Conservation (phyloP, 2,888 invertebrate species). For the Pediacus dermestoides region DNA sequence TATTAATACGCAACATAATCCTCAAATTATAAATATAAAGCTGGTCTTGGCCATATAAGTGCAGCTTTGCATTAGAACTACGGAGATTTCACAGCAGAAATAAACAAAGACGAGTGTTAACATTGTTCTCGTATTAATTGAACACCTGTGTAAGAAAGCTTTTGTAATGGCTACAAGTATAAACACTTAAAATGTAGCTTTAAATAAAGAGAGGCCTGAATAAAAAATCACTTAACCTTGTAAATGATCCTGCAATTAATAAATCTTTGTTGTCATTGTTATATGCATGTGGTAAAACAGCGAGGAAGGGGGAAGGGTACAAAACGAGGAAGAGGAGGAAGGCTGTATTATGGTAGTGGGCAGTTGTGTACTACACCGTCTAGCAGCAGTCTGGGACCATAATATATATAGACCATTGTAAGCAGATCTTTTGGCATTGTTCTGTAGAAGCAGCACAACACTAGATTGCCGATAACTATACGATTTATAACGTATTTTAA, state of each 20-base stretch:
- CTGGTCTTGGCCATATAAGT: conserved; percentile 6
- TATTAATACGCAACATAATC: conserved; percentile 10
- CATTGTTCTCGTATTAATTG: conserved; percentile 5
- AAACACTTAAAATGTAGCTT: conserved; percentile 4
- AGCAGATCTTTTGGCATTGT: conserved; percentile 42
- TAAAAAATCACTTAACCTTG: conserved; percentile 13
- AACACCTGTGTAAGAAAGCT: conserved; percentile 5
- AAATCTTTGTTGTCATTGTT: conserved; percentile 4
- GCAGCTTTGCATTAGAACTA: conserved; percentile 5
- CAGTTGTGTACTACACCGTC: conserved; percentile 22
- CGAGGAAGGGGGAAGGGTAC: too few relatives aligned
- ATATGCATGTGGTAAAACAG: too few relatives aligned
- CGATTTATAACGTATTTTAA: conserved; percentile 42
- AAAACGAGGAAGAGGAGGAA: too few relatives aligned
- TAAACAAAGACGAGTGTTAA: too few relatives aligned
- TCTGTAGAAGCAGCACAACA: conserved; percentile 31
- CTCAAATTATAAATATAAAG: conserved; percentile 8
- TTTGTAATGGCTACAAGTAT: conserved; percentile 2
- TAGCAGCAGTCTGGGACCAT: conserved; percentile 27
- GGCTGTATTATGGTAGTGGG: conserved; percentile 14
- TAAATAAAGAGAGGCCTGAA: too few relatives aligned
- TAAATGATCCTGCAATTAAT: conserved; percentile 26
- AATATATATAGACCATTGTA: conserved; percentile 42
- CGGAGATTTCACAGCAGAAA: too few relatives aligned
- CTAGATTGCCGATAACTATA: conserved; percentile 38